Base-by-base conservation (phyloP, 2,888 invertebrate genomes). In the Entomobrya proxima region DNA sequence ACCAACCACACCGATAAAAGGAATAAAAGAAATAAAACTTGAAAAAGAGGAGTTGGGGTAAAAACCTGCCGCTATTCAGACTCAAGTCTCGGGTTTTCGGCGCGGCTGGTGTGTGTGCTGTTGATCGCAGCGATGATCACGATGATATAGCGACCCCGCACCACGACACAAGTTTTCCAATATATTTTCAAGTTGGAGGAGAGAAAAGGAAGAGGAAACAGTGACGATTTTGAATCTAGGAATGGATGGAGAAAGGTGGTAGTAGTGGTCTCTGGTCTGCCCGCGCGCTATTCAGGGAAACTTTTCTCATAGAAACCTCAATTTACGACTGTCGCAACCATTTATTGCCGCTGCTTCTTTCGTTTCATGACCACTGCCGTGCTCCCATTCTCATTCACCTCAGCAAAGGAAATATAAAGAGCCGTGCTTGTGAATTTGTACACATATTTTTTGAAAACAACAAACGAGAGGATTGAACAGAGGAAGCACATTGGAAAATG, bases 271-370 rank as follows among this genome's bases (percentile, higher is more conserved):
- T 7, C 61, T 61, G 61, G 15, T 27, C 44, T 69, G 69, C 15
- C 44, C 69, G 40, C 44, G n/a, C n/a, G 40, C n/a, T 69, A 44
- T 69, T 24, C 58, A 81, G 81, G 44, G 58, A 81, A 81, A 81
- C 61, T 81, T 81, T 81, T 81, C 74, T 74, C 81, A 35, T 81
- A 74, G 74, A 81, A 81, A 81, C 81, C 81, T 81, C 81, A 81
- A 81, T 81, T 81, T 81, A 81, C 81, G 81, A 81, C 61, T 74
- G 81, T 74, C 81, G 44, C 81, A 74, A 81, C 81, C 81, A 81
- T 74, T 81, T 81, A 81, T 81, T 74, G 74, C 74, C 69, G 44
- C 55, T 55, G 32, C 55, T 76, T 55, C 52, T 74, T 18, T 55
- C 76, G 35, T n/a, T 76, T 32, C 58, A 58, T 32, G n/a, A n/a